These are phyloP conservation scores for Celastrina argiolus DNA, from an alignment of 2,888 invertebrate genomes.

Conservation along the genomic window DNA sequence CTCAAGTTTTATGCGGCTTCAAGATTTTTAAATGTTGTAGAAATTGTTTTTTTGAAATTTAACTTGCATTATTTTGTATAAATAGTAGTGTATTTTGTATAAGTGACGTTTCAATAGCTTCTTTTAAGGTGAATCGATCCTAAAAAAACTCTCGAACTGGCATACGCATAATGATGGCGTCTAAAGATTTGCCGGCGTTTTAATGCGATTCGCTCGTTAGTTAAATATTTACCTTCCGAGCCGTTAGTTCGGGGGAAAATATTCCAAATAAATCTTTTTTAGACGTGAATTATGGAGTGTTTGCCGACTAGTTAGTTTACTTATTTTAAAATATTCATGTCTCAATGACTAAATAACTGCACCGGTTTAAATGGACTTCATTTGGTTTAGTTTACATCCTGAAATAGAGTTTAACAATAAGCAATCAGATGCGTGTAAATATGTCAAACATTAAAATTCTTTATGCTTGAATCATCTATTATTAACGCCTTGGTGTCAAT, in stretches of 20 bases:
- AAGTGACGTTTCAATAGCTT: too few species aligned
- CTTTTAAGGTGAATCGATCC: too few species aligned
- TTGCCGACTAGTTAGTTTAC: neutral
- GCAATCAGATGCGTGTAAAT: neutral
- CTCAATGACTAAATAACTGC: neutral
- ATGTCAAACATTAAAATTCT: too few species aligned
- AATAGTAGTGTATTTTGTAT: too few species aligned
- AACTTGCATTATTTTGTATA: too few species aligned
- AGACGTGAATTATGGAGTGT: neutral
- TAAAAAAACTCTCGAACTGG: neutral
- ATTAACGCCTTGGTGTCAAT: too few species aligned
- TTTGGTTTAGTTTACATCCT: neutral
- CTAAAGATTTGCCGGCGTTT: neutral
- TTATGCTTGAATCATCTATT: too few species aligned
- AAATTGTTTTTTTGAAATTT: too few species aligned
- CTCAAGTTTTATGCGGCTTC: too few species aligned
- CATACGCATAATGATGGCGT: neutral
- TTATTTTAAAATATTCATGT: neutral
- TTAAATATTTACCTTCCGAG: neutral
- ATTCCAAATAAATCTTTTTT: neutral
- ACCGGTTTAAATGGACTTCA: too few species aligned
- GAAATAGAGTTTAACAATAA: neutral
- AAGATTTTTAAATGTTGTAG: too few species aligned
- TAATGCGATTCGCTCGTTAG: neutral
- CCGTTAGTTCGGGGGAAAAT: neutral